Conservation (phyloP, 2,888 invertebrate species). For the Rotaria sp. region DNA sequence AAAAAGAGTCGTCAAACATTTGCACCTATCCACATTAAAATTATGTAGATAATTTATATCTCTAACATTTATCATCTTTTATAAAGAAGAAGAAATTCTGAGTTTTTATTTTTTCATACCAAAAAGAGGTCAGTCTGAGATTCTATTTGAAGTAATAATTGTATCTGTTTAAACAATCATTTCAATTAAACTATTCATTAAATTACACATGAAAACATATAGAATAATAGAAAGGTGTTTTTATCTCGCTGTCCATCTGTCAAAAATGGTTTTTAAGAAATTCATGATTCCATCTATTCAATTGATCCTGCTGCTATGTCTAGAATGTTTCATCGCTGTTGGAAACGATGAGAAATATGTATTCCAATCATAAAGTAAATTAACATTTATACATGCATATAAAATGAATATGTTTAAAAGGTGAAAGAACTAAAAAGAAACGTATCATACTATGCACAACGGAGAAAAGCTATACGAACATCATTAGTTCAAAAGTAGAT, state of each 20-base stretch:
- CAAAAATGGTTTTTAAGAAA: background rate
- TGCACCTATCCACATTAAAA: background rate
- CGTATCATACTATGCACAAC: background rate
- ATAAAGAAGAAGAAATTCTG: no score
- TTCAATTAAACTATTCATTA: background rate
- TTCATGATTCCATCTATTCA: background rate
- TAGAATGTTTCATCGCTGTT: background rate
- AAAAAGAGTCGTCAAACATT: background rate
- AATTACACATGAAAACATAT: background rate
- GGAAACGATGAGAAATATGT: background rate
- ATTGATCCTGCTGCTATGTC: background rate
- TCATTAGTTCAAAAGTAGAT: background rate
- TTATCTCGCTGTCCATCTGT: background rate
- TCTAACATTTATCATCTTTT: no score
- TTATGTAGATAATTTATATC: background rate
- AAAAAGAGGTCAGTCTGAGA: background rate
- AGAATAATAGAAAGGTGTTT: background rate
- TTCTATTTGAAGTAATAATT: background rate
- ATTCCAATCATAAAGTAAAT: background rate
- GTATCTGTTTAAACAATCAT: background rate
- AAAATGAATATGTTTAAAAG: background rate
- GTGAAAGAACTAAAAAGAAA: background rate
- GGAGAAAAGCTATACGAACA: background rate
- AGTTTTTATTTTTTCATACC: no score
- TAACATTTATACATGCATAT: background rate